These are phyloP conservation scores for Hetaerina americana DNA, from an alignment of 1,140 invertebrate genomes.

Conservation along the genomic window DNA sequence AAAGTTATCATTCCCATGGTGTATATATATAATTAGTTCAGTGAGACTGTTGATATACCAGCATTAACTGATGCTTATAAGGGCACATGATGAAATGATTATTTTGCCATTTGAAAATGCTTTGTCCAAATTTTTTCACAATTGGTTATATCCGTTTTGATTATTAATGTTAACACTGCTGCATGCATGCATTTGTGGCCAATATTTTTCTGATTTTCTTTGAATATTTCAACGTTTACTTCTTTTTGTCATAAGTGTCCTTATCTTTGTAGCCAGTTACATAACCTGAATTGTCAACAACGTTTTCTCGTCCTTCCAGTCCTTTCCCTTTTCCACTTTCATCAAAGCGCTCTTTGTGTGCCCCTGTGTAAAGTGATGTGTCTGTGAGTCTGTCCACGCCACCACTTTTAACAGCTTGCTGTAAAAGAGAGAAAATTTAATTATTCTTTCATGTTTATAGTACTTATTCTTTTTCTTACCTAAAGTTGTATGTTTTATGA, in stretches of 20 bases:
- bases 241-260: constrained; percentile 16
- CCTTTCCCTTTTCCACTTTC: constrained; percentile 33
- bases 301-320: constrained; percentile 31
- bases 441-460: too few species aligned
- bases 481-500: too few species aligned
- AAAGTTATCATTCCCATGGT: background rate
- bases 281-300: constrained; percentile 30
- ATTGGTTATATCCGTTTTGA: background rate
- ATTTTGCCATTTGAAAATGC: too few species aligned
- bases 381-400: constrained; percentile 40
- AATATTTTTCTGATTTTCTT: too few species aligned
- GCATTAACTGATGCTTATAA: too few species aligned
- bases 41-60: too few species aligned
- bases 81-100: too few species aligned
- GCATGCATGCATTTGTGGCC: too few species aligned
- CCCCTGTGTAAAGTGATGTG: constrained; percentile 37
- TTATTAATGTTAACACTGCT: background rate
- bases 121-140: too few species aligned
- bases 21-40: background rate
- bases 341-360: constrained; percentile 37
- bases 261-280: constrained; percentile 34
- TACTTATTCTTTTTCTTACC: too few species aligned
- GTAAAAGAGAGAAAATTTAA: constrained; percentile 3
- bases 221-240: too few species aligned
- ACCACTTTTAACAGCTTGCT: constrained; percentile 21